Conservation (phyloP, 1,140 invertebrate species). For the fruit fly (Drosophila melanogaster) region Release_6_plus_ISO1_MT NT_033777.3:26788001-26788500, state of each 20-base stretch:
- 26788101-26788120: constrained; percentile 29
- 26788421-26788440: constrained; percentile 3
- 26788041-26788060: constrained; percentile 74
- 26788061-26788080: constrained; percentile 74
- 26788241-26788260: constrained; percentile 39
- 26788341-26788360: constrained; percentile 83
- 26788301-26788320: constrained; percentile 84
- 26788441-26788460: constrained; percentile 62
- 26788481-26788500: not conserved
- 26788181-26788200: not conserved
- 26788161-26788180: constrained; percentile 8
- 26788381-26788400: constrained; percentile 45
- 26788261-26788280: constrained; percentile 75
- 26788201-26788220: constrained; percentile 39
- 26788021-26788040: constrained; percentile 71
- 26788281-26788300: constrained; percentile 83
- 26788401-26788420: constrained; percentile 70
- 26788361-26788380: constrained; percentile 63
- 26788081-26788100: constrained; percentile 68
- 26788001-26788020: constrained; percentile 71
- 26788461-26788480: not conserved
- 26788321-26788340: constrained; percentile 83
- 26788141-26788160: constrained; percentile 5
- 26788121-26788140: constrained; percentile 3
- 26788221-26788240: not conserved